phyloP scores from a whole-genome alignment of 2,113 vertebrate species.

The Mohoua ochrocephala region DNA sequence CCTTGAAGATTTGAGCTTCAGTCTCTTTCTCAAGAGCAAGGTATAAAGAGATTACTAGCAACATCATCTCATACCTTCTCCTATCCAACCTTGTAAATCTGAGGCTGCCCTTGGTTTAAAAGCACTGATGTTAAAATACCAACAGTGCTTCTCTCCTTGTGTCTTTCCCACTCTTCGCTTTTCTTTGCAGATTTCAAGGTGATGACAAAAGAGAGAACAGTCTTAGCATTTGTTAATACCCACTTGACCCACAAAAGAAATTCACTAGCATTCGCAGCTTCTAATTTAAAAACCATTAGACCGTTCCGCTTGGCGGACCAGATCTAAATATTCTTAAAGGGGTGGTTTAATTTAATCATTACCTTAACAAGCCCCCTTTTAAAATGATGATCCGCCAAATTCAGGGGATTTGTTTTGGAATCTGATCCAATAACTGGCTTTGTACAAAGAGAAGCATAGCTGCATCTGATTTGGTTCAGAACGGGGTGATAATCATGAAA shows the following conservation, averaged over 20 bases:
- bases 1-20: neutral
- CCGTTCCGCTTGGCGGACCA: conserved; percentile 90
- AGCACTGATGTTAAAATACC: conserved; percentile 8
- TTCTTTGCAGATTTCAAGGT: conserved; percentile 78
- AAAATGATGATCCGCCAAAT: conserved; percentile 92
- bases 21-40: neutral
- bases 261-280: conserved; percentile 73
- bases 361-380: conserved; percentile 95
- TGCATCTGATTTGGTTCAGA: conserved; percentile 82
- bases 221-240: conserved; percentile 83
- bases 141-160: conserved; percentile 28
- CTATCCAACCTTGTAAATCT: neutral
- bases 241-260: conserved; percentile 83
- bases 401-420: conserved; percentile 92
- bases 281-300: conserved; percentile 93
- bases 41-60: conserved; percentile 3
- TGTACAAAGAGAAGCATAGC: conserved; percentile 78
- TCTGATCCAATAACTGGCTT: conserved; percentile 88
- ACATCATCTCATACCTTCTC: neutral
- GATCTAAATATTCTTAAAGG: conserved; percentile 97
- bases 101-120: conserved; percentile 55
- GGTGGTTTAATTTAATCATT: conserved; percentile 98
- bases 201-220: conserved; percentile 77
- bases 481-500: conserved; percentile 81
- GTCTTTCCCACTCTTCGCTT: conserved; percentile 57